A percentile compares a stretch with the other conserved stretches of the same genome.
phyloP scores from a whole-genome alignment of 2,888 invertebrate species.

The Trachelus stipa region DNA sequence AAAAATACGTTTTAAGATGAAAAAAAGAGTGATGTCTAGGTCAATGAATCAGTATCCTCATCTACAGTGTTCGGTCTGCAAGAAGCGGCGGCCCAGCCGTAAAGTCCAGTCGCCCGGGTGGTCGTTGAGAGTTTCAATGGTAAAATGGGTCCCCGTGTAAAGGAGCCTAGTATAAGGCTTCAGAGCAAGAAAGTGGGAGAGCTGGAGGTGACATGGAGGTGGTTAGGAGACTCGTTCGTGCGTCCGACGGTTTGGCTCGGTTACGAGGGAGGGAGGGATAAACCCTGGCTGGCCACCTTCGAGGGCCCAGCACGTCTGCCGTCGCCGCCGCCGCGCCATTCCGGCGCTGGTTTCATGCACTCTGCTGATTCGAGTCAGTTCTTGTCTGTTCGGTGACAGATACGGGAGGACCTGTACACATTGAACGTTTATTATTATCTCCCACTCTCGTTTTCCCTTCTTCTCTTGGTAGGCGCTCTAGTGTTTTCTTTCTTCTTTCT shows the following conservation, averaged over 20 bases:
- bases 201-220: slow-evolving; percentile 9
- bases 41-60: not conserved
- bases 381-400: slow-evolving; percentile 51
- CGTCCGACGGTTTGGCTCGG: not conserved
- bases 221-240: not conserved
- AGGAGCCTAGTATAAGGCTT: not conserved
- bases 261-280: slow-evolving; percentile 42
- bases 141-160: not conserved
- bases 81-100: not conserved
- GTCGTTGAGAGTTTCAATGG: not conserved
- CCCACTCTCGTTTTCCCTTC: slow-evolving; percentile 10
- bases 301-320: slow-evolving; percentile 39
- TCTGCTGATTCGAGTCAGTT: slow-evolving; percentile 49
- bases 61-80: not conserved
- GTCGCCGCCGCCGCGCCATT: slow-evolving; percentile 40
- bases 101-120: not conserved
- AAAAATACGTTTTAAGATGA: not conserved
- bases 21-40: not conserved
- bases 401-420: slow-evolving; percentile 33
- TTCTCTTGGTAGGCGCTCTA: not conserved
- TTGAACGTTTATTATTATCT: slow-evolving; percentile 18
- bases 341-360: slow-evolving; percentile 44
- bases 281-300: slow-evolving; percentile 55
- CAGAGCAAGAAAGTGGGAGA: slow-evolving; percentile 24
- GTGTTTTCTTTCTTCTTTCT: not conserved